Conservation (phyloP, 2,113 vertebrate species). For the Falcunculus frontatus region DNA sequence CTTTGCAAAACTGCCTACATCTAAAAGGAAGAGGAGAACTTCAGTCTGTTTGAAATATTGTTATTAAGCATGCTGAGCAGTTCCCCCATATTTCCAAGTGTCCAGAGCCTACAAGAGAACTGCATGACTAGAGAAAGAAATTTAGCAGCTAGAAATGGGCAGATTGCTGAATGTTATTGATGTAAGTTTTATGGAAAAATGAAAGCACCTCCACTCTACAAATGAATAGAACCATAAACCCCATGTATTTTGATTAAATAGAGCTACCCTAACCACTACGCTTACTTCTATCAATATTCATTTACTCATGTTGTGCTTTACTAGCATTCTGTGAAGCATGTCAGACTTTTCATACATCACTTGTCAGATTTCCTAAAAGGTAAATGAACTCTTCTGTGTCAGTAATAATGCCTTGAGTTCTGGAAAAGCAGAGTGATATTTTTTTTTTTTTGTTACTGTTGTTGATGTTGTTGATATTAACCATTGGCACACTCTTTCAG, state of each 20-base stretch:
- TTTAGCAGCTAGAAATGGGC: not conserved
- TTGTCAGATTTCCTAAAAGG: not conserved
- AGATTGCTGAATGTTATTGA: not conserved
- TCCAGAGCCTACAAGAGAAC: not conserved
- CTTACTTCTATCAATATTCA: not conserved
- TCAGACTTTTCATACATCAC: not conserved
- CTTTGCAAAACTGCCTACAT: not conserved
- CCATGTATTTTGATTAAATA: not conserved
- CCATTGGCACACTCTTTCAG: not conserved
- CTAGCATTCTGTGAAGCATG: not conserved
- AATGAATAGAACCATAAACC: not conserved
- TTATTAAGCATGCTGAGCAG: not conserved
- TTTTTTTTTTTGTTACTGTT: not conserved
- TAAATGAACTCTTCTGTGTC: not conserved
- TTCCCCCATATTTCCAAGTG: not conserved
- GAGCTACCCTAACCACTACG: not conserved
- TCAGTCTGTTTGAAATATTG: not conserved
- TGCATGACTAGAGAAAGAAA: not conserved
- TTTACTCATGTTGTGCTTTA: not conserved
- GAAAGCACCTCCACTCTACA: not conserved
- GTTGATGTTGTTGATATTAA: not conserved
- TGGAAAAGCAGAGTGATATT: not conserved
- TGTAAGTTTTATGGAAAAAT: not conserved
- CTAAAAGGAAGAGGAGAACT: not conserved
- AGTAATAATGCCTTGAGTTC: not conserved